These are phyloP conservation scores for Drosophila ezoana DNA, from an alignment of 2,888 invertebrate species.

Conservation along the genomic window DNA sequence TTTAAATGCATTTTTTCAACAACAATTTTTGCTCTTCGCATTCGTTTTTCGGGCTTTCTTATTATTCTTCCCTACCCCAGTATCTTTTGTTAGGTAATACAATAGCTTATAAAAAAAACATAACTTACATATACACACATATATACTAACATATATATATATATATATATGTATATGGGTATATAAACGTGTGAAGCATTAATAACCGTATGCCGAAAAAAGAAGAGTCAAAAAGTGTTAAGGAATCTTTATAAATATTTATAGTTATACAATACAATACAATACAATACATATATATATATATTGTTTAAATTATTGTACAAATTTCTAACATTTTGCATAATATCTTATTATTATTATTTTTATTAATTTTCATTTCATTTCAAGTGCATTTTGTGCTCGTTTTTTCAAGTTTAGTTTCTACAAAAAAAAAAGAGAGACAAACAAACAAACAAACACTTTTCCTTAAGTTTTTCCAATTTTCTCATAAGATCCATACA, in stretches of 20 bases:
- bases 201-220: conserved; percentile 37
- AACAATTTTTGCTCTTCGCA: conserved; percentile 61
- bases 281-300: conserved; percentile 12
- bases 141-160: conserved; percentile 14
- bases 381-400: conserved; percentile 54
- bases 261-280: conserved; percentile 33
- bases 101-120: conserved; percentile 53
- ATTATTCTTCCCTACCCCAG: conserved; percentile 1
- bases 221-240: conserved; percentile 43
- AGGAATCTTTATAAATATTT: conserved; percentile 45
- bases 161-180: conserved; percentile 20
- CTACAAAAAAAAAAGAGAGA: conserved; percentile 37
- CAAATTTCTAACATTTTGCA: conserved; percentile 60
- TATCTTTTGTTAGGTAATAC: conserved; percentile 40
- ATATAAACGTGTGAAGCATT: conserved; percentile 46
- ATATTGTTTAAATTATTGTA: conserved; percentile 66
- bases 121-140: conserved; percentile 14
- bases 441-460: conserved; percentile 4
- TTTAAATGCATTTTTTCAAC: conserved; percentile 72
- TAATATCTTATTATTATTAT: conserved; percentile 29
- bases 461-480: conserved; percentile 7
- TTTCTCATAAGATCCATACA: conserved; percentile 48
- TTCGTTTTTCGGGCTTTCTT: conserved; percentile 22
- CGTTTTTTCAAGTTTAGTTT: conserved; percentile 27
- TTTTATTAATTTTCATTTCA: conserved; percentile 13